Conservation (phyloP, 2,888 invertebrate species). For the Diploptera punctata region DNA sequence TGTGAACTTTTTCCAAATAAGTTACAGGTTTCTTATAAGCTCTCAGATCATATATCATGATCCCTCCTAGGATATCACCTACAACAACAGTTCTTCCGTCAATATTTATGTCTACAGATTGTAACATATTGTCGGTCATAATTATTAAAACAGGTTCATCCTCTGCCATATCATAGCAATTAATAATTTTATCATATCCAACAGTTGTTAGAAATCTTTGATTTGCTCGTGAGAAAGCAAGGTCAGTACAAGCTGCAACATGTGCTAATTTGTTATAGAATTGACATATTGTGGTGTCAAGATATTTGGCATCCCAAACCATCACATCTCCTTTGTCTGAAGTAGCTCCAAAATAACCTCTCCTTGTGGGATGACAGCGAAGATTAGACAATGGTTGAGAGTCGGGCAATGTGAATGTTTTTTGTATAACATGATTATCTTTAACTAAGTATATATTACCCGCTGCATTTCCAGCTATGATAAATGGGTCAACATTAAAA, state of each 20-base stretch:
- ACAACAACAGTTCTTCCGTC: not conserved
- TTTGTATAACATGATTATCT: not conserved
- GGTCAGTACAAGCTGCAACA: slow-evolving; percentile 1
- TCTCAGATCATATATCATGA: not conserved
- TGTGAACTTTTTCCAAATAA: not conserved
- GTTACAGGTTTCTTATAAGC: not conserved
- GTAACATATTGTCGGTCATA: not conserved
- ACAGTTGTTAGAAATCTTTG: not conserved
- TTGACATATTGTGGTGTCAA: not conserved
- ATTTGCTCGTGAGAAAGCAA: not conserved
- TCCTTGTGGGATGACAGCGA: not conserved
- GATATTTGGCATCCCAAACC: not conserved
- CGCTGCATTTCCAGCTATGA: not conserved
- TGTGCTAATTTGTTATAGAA: not conserved
- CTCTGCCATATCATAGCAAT: not conserved
- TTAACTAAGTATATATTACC: not conserved
- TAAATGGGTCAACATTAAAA: not conserved
- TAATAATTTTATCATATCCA: slow-evolving; percentile 3
- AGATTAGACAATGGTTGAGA: not conserved
- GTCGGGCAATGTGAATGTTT: not conserved
- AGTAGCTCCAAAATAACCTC: not conserved
- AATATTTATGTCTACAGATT: not conserved
- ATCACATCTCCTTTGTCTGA: not conserved
- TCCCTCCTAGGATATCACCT: not conserved
- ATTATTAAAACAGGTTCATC: not conserved